Conservation (phyloP, 1,140 invertebrate genomes). For the Asobara japonica region DNA sequence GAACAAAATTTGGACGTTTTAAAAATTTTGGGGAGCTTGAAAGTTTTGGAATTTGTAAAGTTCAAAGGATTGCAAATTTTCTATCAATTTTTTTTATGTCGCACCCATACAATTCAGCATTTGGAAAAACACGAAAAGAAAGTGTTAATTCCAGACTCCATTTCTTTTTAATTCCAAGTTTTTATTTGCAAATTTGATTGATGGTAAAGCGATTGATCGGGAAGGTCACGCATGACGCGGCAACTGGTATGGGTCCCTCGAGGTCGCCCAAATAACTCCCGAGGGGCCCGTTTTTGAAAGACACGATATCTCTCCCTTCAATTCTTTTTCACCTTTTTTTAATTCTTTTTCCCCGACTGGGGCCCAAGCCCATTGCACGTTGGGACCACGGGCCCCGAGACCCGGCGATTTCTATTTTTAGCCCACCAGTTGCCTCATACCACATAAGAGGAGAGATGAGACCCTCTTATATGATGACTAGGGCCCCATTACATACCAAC, state of each 20-base stretch:
- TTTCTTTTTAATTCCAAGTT: neutral
- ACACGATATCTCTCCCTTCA: neutral
- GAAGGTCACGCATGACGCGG: constrained; percentile 3
- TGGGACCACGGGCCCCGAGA: constrained; percentile 10
- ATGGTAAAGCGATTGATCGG: neutral
- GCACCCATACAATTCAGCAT: no score
- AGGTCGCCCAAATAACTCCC: constrained; percentile 4
- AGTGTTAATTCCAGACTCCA: no score
- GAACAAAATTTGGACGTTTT: no score
- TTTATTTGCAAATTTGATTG: neutral
- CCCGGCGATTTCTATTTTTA: constrained; percentile 30
- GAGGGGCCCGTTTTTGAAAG: neutral
- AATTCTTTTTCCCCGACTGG: neutral
- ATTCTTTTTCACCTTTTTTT: constrained; percentile 15
- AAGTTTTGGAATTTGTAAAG: no score
- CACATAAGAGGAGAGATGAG: constrained; percentile 30
- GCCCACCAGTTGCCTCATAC: constrained; percentile 14
- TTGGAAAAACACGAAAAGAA: no score
- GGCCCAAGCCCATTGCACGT: constrained; percentile 5
- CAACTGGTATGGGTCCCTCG: constrained; percentile 9
- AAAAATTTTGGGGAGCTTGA: no score
- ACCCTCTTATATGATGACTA: constrained; percentile 40
- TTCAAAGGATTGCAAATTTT: no score
- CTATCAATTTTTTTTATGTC: no score
- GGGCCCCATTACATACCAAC: neutral